phyloP scores from a whole-genome alignment of 2,888 invertebrate genomes.

The Lasioglossum oenotherae region DNA sequence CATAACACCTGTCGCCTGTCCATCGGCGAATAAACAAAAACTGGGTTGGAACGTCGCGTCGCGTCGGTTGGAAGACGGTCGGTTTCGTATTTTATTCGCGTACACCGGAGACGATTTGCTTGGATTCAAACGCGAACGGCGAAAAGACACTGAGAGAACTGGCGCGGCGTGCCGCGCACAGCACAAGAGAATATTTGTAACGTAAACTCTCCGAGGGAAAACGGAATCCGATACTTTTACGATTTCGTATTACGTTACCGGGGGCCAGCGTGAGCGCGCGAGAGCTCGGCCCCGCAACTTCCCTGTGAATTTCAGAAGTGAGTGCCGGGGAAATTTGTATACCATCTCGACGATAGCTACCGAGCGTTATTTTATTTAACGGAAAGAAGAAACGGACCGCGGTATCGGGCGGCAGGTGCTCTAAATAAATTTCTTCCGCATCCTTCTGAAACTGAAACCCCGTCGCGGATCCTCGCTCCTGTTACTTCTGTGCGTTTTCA shows the following conservation, averaged over 20 bases:
- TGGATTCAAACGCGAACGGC: conserved; percentile 30
- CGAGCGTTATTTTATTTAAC: conserved; percentile 22
- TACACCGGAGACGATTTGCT: conserved; percentile 46
- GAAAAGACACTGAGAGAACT: conserved; percentile 33
- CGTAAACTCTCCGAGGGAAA: conserved; percentile 45
- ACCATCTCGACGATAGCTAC: conserved; percentile 22
- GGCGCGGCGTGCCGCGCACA: background rate
- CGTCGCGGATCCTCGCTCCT: background rate
- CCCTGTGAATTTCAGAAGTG: conserved; percentile 32
- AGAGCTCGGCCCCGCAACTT: background rate
- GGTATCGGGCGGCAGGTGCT: background rate
- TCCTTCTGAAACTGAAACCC: background rate
- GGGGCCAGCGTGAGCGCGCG: background rate
- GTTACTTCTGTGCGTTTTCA: background rate
- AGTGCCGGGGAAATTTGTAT: conserved; percentile 39
- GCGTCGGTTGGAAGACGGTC: background rate
- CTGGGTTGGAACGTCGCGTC: background rate
- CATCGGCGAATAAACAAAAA: background rate
- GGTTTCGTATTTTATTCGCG: conserved; percentile 24
- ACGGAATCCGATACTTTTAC: conserved; percentile 47
- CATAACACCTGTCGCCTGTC: background rate
- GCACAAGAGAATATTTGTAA: conserved; percentile 59
- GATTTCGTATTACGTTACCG: conserved; percentile 42
- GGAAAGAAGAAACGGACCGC: background rate
- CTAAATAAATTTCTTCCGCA: conserved; percentile 36